Evolutionary conservation across 2,113 vertebrate genomes (phyloP), one percentile per base, ranked within the genome.

Genomic region (Romanogobio albipinnatus): DNA sequence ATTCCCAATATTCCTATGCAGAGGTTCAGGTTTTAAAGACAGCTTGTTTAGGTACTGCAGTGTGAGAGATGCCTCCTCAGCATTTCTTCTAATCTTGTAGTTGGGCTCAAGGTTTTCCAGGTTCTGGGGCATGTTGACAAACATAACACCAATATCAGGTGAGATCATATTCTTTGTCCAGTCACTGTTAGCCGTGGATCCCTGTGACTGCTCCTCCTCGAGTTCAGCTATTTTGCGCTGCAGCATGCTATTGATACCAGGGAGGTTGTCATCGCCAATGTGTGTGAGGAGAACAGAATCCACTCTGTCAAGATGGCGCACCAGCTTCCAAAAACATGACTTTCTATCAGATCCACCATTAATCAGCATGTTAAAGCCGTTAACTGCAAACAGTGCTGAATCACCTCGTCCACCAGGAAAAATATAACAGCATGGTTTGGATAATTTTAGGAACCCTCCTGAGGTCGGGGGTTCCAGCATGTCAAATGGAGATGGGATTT

Each of bases 161-260:
- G 98, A 99, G 87, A 99, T 99, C 89, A 98, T 96, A 91, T 98
- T 99, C 93, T 99, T 99, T 94, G 97, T 96, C 97, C 97, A 98
- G 92, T 99, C 97, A 24, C 98, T 97, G 88, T 98, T 98, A 39
- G 96, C 94, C 36, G 97, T 97, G 3, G 98, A 99, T 4, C 96
- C 97, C 92, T 98, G 97, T 0, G 97, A 99, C 84, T 97, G 97
- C 24, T 99, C 97, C 85, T 99, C 98, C 88, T 99, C 98, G 0
- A 97, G 78, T 83, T 99, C 98, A 3, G 96, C 95, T 6, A 97
- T 96, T 85, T 99, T 99, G 70, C 98, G 92, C 91, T 96, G 97
- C 80, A 99, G 92, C 97, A 99, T 96, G 91, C 97, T 99, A 22
- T 99, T 99, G 88, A 99, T 96, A 59, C 98, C 98, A 14, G 98